These are phyloP conservation scores for Nannoperca australis DNA, from an alignment of 2,797 vertebrate genomes.

Conservation along the genomic window DNA sequence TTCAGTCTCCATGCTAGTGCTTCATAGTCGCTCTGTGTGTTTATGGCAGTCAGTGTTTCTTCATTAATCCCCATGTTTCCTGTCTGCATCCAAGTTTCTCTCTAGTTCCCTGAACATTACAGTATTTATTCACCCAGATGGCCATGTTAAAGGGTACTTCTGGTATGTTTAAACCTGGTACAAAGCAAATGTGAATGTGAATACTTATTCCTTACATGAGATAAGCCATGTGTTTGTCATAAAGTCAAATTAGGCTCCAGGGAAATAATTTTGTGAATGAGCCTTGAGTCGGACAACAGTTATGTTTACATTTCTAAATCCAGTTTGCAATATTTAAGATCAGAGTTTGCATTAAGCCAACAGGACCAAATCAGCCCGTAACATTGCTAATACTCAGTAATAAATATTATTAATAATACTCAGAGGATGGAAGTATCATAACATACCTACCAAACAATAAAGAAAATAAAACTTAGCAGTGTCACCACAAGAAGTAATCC, in stretches of 20 bases:
- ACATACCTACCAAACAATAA: not conserved
- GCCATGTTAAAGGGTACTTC: too few relatives aligned
- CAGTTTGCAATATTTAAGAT: not conserved
- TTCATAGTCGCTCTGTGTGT: slow-evolving; percentile 25
- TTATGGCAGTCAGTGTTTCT: slow-evolving; percentile 28
- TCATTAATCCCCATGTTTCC: slow-evolving; percentile 27
- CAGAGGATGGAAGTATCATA: not conserved
- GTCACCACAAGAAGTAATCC: not conserved
- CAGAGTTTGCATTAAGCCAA: not conserved
- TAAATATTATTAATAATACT: too few relatives aligned
- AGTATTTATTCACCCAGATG: not conserved
- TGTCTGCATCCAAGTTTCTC: not conserved
- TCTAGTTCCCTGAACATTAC: not conserved
- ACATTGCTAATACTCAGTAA: not conserved
- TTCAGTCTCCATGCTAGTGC: slow-evolving; percentile 45
- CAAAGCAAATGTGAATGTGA: not conserved
- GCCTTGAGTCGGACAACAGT: not conserved
- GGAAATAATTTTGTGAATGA: not conserved
- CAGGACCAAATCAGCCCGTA: not conserved
- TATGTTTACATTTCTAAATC: not conserved
- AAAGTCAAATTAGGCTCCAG: not conserved
- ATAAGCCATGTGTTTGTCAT: not conserved
- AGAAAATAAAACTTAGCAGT: too few relatives aligned
- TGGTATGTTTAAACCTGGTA: too few relatives aligned
- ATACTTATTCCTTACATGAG: not conserved